Conservation (phyloP, 1,140 invertebrate species). For the Ceratosolen fusciceps region DNA sequence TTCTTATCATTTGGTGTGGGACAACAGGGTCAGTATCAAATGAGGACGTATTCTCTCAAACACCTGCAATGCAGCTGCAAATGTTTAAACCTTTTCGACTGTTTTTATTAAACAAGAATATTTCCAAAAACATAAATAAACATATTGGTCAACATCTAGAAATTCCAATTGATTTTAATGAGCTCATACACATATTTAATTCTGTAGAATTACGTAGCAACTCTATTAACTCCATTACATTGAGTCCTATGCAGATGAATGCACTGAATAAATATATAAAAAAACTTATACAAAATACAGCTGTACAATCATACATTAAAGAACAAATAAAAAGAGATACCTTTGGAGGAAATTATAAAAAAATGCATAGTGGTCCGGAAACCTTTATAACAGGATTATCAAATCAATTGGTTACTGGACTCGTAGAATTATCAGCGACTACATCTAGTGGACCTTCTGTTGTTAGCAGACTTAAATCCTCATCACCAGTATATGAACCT, state of each 20-base stretch:
- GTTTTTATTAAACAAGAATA: neutral
- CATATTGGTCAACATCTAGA: neutral
- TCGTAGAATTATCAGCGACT: constrained; percentile 62
- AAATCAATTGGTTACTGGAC: constrained; percentile 61
- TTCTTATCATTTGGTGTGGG: constrained; percentile 57
- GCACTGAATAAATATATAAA: constrained; percentile 20
- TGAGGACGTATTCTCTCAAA: constrained; percentile 52
- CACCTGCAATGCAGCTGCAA: constrained; percentile 63
- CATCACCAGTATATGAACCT: constrained; percentile 53
- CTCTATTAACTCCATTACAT: neutral
- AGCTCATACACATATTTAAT: constrained; percentile 12
- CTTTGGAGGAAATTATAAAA: constrained; percentile 51
- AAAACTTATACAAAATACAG: constrained; percentile 32
- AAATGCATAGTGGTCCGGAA: constrained; percentile 57
- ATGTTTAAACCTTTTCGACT: constrained; percentile 62
- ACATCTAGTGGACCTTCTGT: constrained; percentile 53
- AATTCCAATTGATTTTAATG: constrained; percentile 31
- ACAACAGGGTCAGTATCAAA: constrained; percentile 41
- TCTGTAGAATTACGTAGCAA: neutral
- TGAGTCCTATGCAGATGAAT: neutral
- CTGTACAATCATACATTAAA: constrained; percentile 18
- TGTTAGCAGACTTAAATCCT: neutral
- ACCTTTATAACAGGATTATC: constrained; percentile 63
- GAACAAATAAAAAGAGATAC: constrained; percentile 36
- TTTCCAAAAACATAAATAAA: neutral